Evolutionary conservation across 2,888 invertebrate species (phyloP), one percentile per base, ranked within the genome.

Genomic region (Epistrophe eligans): DNA sequence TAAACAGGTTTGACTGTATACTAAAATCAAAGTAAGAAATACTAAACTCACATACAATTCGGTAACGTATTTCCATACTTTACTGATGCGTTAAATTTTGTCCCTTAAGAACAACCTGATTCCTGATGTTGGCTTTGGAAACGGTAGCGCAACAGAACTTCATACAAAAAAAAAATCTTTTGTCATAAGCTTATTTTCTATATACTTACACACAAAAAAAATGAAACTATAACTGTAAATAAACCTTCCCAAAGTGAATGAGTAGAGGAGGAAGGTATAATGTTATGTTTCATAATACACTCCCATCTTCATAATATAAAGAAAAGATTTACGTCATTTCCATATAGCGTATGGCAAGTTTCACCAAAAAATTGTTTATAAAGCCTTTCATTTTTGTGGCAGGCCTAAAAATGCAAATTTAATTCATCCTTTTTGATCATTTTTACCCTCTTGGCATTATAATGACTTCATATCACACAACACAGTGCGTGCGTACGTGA

Each of bases 331-430:
- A 50, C 77, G 71, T 77, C 77, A 71, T 64, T 70, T 64, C 57
- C 71, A 45, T 64, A 60, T 64, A 60, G 45, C 76, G 40, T 81
- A 71, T 82, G 81, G 81, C 76, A 57, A 70, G 38, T 24, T 43
- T 50, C 64, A 71, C 71, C 32, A 7, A 40, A 64, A 57, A 71
- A 19, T 55, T 48, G 40, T 57, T 64, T 45, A 81, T 52, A 76
- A 76, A 66, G 74, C 76, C 58, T 80, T 77, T 79, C 57, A 74
- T 79, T 74, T 79, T 80, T 19, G 38, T 66, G 71, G 43, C 64
- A 58, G 76, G 80, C 57, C 74, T 71, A 80, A 80, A 80, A 80
- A 84, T 84, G 76, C 76, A 84, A 84, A 84, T 84, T 80, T 80
- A 80, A 84, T 84, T 72, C 80, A 76, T 84, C 80, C 80, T 72